Conservation (phyloP, 2,888 invertebrate genomes). For the Diloba caeruleocephala region DNA sequence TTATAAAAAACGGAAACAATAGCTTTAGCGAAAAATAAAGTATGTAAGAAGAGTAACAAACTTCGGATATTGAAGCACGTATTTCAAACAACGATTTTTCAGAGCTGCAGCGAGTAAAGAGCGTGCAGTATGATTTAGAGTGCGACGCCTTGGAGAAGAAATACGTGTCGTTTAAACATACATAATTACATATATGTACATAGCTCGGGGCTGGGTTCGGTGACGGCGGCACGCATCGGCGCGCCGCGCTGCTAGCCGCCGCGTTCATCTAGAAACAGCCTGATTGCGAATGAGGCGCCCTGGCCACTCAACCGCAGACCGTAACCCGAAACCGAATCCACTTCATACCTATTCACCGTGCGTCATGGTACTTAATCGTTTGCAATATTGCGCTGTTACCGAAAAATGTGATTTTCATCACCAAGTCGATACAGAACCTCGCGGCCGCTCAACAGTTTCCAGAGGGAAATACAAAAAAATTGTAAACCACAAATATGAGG, state of each 20-base stretch:
- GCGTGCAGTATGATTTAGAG: slow-evolving; percentile 27
- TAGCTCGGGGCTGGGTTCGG: slow-evolving; percentile 27
- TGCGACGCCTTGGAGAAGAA: slow-evolving; percentile 19
- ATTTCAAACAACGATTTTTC: slow-evolving; percentile 16
- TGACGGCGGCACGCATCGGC: slow-evolving; percentile 50
- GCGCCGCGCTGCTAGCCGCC: slow-evolving; percentile 22
- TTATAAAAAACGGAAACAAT: slow-evolving; percentile 9
- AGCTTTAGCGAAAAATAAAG: slow-evolving; percentile 21
- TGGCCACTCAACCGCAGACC: slow-evolving; percentile 78
- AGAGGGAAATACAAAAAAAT: no score
- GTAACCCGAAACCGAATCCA: slow-evolving; percentile 72
- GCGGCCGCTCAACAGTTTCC: no score
- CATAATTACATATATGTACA: no score
- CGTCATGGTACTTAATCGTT: slow-evolving; percentile 58
- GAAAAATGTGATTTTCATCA: slow-evolving; percentile 29
- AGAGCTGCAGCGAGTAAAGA: slow-evolving; percentile 6
- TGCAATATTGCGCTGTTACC: slow-evolving; percentile 46
- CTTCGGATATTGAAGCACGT: slow-evolving; percentile 35
- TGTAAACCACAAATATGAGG: no score
- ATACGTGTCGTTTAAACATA: not conserved
- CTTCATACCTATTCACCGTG: slow-evolving; percentile 62
- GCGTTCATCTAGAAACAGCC: slow-evolving; percentile 66
- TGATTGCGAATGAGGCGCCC: slow-evolving; percentile 71
- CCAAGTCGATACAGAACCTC: no score
- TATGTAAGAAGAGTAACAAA: slow-evolving; percentile 16